Percentiles rank a stretch among this genome's conserved stretches.
Evolutionary conservation across 2,888 invertebrate genomes (phyloP).

Genomic region (Eupithecia centaureata): DNA sequence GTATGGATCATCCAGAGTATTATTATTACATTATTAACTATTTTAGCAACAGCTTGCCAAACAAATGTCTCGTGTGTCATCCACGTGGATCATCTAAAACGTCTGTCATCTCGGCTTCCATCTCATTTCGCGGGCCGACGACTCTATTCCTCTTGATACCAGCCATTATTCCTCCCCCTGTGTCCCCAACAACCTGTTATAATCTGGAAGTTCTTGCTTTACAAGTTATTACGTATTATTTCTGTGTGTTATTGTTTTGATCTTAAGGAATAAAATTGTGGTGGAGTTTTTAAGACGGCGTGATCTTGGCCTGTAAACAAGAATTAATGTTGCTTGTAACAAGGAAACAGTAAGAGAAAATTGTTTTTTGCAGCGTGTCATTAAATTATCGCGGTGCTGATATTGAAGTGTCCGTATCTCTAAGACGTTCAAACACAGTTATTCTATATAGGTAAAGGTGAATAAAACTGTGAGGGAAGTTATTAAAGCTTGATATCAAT

Average conservation of each 20-base stretch:
- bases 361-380: too few species aligned
- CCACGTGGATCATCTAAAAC: conserved; percentile 54
- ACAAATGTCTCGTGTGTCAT: conserved; percentile 38
- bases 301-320: too few species aligned
- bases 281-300: not conserved
- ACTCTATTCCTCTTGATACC: conserved; percentile 42
- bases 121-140: conserved; percentile 71
- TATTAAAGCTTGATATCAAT: too few species aligned
- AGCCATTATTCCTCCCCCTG: conserved; percentile 24
- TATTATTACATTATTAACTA: too few species aligned
- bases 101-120: conserved; percentile 63
- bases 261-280: not conserved
- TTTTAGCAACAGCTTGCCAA: not conserved
- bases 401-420: too few species aligned
- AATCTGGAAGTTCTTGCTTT: conserved; percentile 17
- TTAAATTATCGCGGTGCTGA: too few species aligned
- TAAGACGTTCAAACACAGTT: too few species aligned
- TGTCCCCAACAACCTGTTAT: conserved; percentile 26
- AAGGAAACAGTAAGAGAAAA: too few species aligned
- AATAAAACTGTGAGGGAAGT: too few species aligned
- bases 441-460: too few species aligned
- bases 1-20: too few species aligned
- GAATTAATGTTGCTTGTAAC: too few species aligned
- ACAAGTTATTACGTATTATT: conserved; percentile 14
- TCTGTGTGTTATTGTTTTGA: not conserved